These are phyloP conservation scores for Petromus typicus DNA, from an alignment of 2,113 vertebrate genomes.

Conservation along the genomic window DNA sequence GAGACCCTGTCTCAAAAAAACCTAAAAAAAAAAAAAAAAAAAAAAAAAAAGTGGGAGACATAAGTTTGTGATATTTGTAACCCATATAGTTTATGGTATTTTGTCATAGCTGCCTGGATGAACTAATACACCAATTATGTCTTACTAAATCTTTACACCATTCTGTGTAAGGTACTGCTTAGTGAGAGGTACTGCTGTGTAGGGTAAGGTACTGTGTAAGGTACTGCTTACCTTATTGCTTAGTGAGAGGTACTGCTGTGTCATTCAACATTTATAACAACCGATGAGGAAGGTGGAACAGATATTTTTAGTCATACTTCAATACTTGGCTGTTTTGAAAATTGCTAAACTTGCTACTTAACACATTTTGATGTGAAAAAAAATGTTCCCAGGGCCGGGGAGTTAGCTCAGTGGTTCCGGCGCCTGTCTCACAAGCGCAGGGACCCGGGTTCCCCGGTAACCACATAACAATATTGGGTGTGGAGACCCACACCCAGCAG, in stretches of 20 bases:
- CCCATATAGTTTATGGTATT: neutral
- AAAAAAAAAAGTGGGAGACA: no score
- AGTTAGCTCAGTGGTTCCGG: no score
- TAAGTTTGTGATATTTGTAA: neutral
- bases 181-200: no score
- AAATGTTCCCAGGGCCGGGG: neutral
- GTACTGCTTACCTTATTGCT: no score
- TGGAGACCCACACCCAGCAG: no score
- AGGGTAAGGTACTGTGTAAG: no score
- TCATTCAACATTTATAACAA: neutral
- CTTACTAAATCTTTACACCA: neutral
- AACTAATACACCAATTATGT: neutral
- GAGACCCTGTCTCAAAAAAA: no score
- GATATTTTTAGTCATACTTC: neutral
- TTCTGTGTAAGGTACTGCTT: no score
- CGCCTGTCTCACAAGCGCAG: no score
- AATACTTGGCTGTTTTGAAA: neutral
- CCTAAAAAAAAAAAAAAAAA: no score
- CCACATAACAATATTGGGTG: no score
- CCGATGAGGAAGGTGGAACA: neutral
- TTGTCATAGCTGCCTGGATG: neutral
- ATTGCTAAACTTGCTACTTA: neutral
- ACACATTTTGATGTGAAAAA: neutral
- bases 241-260: fast-evolving
- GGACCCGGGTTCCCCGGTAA: no score